Conservation (phyloP, 1,140 invertebrate species). For the Orius insidiosus region DNA sequence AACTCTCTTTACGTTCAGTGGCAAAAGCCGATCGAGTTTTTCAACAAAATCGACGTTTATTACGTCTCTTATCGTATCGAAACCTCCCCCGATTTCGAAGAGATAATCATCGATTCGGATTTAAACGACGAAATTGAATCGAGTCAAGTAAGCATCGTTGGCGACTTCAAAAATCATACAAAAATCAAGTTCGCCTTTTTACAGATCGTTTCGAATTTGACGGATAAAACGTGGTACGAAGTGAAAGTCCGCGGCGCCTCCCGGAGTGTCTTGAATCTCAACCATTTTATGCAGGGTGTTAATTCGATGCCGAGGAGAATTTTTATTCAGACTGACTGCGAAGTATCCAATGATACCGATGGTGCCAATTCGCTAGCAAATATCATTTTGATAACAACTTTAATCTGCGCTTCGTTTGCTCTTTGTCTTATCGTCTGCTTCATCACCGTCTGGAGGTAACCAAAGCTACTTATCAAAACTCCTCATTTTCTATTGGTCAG, state of each 20-base stretch:
- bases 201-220: constrained; percentile 56
- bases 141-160: neutral
- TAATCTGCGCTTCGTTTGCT: constrained; percentile 53
- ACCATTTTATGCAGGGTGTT: constrained; percentile 44
- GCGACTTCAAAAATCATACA: neutral
- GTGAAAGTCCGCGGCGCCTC: constrained; percentile 53
- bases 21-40: constrained; percentile 52
- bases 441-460: constrained; percentile 62
- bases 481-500: too few species aligned
- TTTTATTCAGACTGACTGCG: constrained; percentile 18
- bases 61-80: constrained; percentile 51
- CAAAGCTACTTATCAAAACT: too few species aligned
- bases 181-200: constrained; percentile 21
- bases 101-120: constrained; percentile 42
- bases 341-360: constrained; percentile 7
- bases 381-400: constrained; percentile 39
- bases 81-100: constrained; percentile 36
- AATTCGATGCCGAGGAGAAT: constrained; percentile 44
- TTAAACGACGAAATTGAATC: constrained; percentile 32
- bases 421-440: constrained; percentile 49
- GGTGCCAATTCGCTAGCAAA: constrained; percentile 33
- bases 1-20: constrained; percentile 65
- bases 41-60: constrained; percentile 62
- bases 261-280: constrained; percentile 41
- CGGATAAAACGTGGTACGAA: constrained; percentile 54